These are phyloP conservation scores for Lasioglossum calceatum DNA, from an alignment of 2,888 invertebrate species.

Conservation along the genomic window DNA sequence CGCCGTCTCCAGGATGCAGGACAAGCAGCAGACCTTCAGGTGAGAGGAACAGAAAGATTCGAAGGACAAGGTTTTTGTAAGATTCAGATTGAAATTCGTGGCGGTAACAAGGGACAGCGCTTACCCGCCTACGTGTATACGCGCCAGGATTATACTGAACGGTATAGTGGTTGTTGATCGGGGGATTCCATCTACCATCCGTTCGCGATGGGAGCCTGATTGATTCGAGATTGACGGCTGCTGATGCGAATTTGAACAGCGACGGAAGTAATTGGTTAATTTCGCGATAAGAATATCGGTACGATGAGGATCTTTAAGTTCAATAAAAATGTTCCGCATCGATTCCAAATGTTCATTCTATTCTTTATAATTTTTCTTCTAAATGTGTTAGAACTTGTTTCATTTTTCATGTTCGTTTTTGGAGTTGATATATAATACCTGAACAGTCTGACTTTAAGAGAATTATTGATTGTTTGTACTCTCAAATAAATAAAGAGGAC, in stretches of 20 bases:
- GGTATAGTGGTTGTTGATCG: neutral
- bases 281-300: too few relatives aligned
- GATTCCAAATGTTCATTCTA: too few relatives aligned
- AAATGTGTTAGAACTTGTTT: neutral
- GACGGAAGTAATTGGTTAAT: neutral
- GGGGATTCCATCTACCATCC: neutral
- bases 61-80: neutral
- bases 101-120: neutral
- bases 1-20: conserved; percentile 87
- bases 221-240: neutral
- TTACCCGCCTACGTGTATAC: neutral
- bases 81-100: neutral
- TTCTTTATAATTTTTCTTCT: neutral
- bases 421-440: too few relatives aligned
- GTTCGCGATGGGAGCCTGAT: neutral
- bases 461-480: neutral
- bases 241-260: neutral
- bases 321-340: neutral
- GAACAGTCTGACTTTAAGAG: neutral
- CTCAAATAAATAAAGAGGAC: neutral
- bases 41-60: conserved; percentile 37
- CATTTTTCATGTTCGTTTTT: too few relatives aligned
- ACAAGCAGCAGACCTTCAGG: conserved; percentile 87
- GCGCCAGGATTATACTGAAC: neutral
- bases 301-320: too few relatives aligned